A percentile compares a stretch with the other conserved stretches of the same genome.
These are phyloP conservation scores for Malachius bipustulatus DNA, from an alignment of 2,888 invertebrate species.

Conservation along the genomic window DNA sequence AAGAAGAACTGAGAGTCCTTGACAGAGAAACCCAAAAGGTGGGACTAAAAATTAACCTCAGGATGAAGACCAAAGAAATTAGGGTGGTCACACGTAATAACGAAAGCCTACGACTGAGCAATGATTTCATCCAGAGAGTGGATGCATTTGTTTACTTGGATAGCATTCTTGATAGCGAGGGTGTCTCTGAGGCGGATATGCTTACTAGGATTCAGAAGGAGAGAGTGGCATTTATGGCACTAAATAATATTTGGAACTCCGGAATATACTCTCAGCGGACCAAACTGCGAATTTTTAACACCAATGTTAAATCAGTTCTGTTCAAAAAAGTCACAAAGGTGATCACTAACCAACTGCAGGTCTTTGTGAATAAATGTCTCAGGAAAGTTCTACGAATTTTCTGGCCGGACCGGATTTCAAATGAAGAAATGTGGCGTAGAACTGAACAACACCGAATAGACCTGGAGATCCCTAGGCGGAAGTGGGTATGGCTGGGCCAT, in stretches of 20 bases:
- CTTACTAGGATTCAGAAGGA: background rate
- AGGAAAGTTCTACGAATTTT: background rate
- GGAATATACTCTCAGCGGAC: background rate
- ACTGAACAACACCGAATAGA: background rate
- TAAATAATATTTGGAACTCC: background rate
- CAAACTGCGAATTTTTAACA: conserved; percentile 1
- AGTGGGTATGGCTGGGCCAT: conserved; percentile 1
- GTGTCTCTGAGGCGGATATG: background rate
- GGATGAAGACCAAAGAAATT: background rate
- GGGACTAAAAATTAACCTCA: background rate
- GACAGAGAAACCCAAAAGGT: background rate
- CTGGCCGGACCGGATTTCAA: conserved; percentile 1
- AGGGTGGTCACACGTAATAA: background rate
- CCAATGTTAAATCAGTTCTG: background rate
- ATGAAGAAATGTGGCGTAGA: background rate
- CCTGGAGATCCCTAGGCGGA: background rate
- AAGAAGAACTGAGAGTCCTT: background rate
- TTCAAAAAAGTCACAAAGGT: conserved; percentile 3
- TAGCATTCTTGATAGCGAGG: background rate
- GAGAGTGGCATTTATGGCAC: background rate
- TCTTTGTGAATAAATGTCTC: background rate
- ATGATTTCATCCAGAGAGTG: background rate
- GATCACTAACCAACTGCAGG: background rate
- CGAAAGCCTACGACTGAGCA: background rate
- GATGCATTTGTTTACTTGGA: background rate